These are phyloP conservation scores for Porites cylindrica DNA, from an alignment of 92 coral and sea anemone species.

Conservation along the genomic window DNA sequence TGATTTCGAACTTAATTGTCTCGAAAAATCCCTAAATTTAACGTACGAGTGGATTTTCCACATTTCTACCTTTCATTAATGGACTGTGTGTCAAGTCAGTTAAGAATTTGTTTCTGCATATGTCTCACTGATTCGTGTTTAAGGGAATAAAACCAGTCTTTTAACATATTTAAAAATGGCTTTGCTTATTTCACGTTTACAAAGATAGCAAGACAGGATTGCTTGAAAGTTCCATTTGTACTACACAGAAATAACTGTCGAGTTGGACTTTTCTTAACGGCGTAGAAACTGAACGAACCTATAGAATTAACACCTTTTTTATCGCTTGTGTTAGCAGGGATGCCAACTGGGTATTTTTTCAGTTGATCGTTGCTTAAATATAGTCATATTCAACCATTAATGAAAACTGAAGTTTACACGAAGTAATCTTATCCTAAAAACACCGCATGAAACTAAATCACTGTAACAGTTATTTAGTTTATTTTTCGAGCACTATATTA, in stretches of 20 bases:
- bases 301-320: conserved; percentile 35
- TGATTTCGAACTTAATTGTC: conserved; percentile 1
- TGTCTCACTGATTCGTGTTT: neutral
- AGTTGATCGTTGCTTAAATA: conserved; percentile 14
- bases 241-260: neutral
- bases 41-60: conserved; percentile 20
- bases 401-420: conserved; percentile 1
- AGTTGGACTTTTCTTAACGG: conserved; percentile 18
- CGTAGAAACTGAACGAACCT: conserved; percentile 5
- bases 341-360: conserved; percentile 6
- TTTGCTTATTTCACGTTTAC: too few species aligned
- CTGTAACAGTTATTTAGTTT: too few species aligned
- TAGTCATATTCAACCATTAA: conserved; percentile 5
- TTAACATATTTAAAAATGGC: neutral
- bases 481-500: neutral
- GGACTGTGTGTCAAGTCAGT: neutral
- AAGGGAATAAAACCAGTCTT: neutral
- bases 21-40: conserved; percentile 11
- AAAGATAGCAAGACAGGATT: too few species aligned
- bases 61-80: neutral
- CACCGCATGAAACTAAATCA: neutral
- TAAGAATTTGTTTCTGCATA: neutral
- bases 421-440: neutral
- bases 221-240: neutral
- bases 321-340: conserved; percentile 17